Evolutionary conservation across 2,797 vertebrate species (phyloP).

Genomic region (Neomorphus geoffroyi): DNA sequence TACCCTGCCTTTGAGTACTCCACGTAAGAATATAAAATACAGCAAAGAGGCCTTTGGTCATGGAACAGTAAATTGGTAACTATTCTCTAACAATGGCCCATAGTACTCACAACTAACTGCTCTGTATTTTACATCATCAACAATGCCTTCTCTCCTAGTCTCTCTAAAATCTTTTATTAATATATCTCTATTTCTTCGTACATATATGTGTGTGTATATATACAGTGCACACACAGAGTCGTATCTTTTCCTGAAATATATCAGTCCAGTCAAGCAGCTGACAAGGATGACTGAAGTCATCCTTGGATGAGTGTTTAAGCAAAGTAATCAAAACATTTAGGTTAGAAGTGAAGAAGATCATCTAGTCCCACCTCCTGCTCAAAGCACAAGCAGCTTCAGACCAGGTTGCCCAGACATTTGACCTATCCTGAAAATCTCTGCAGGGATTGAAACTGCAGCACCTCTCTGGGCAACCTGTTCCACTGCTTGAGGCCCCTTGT

Average conservation of each 20-base stretch:
- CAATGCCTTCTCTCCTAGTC: not conserved
- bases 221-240: fast-evolving
- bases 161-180: not conserved
- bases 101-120: not conserved
- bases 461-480: not conserved
- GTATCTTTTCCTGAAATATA: not conserved
- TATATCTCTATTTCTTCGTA: not conserved
- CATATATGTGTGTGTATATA: fast-evolving
- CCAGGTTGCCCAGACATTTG: not conserved
- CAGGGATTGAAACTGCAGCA: not conserved
- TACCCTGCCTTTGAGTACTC: not conserved
- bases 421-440: not conserved
- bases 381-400: not conserved
- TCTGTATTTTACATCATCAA: not conserved
- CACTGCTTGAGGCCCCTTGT: not conserved
- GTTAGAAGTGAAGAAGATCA: not conserved
- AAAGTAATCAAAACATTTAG: not conserved
- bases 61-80: not conserved
- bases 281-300: not conserved
- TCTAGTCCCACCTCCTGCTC: not conserved
- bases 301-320: not conserved
- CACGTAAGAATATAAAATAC: not conserved
- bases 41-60: not conserved
- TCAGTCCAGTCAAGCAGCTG: not conserved
- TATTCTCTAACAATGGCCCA: not conserved